Percentiles rank a stretch among this genome's conserved stretches.
These are phyloP conservation scores for Athene noctua DNA, from an alignment of 2,113 vertebrate species.

Conservation along the genomic window DNA sequence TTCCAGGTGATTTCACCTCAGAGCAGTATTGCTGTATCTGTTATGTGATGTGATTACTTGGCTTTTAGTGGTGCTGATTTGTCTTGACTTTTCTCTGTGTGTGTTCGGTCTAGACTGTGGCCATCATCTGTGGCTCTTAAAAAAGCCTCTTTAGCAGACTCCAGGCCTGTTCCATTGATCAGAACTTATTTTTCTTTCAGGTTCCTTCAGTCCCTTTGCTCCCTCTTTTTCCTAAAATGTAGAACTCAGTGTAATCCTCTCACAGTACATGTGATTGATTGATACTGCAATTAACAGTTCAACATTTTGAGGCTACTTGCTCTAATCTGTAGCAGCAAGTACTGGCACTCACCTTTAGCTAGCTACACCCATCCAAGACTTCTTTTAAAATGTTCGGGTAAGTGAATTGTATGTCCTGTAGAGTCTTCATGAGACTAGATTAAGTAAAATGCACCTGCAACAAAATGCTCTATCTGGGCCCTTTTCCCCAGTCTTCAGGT, in stretches of 20 bases:
- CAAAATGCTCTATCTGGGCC: not conserved
- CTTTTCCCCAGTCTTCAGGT: not conserved
- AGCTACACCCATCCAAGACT: not conserved
- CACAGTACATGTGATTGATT: not conserved
- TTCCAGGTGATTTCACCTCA: conserved; percentile 50
- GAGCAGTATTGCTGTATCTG: not conserved
- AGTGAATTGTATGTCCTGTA: not conserved
- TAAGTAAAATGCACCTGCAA: not conserved
- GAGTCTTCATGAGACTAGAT: not conserved
- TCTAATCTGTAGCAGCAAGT: not conserved
- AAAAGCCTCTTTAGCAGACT: conserved; percentile 42
- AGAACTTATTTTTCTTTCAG: conserved; percentile 54
- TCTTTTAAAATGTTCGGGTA: not conserved
- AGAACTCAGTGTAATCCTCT: not conserved
- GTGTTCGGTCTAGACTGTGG: conserved; percentile 64
- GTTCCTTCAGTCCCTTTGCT: conserved; percentile 29
- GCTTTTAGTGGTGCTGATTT: conserved; percentile 45
- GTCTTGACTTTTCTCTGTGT: conserved; percentile 54
- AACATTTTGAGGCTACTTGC: not conserved
- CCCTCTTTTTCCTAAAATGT: not conserved
- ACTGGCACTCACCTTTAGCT: not conserved
- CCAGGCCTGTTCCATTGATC: conserved; percentile 34
- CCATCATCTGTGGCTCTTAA: conserved; percentile 57
- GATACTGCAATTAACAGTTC: not conserved
- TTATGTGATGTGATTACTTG: conserved; percentile 57